phyloP scores from a whole-genome alignment of 2,113 vertebrate species.

The Corvus moneduloides region DNA sequence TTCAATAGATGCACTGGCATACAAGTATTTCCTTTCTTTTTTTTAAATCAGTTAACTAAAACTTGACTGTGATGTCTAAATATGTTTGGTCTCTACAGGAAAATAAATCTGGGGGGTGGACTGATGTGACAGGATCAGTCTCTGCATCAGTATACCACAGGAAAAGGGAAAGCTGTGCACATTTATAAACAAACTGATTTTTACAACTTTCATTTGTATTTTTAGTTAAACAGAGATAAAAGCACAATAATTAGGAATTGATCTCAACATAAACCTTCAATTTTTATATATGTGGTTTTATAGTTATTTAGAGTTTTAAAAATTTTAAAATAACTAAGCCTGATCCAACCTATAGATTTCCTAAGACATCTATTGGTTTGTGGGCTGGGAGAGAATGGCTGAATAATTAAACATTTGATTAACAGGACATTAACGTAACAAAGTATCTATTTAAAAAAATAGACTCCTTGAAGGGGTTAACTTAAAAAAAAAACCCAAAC shows the following conservation, averaged over 20 bases:
- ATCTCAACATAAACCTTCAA: not conserved
- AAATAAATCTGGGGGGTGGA: not conserved
- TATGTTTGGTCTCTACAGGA: not conserved
- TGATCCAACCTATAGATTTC: not conserved
- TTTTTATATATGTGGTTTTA: not conserved
- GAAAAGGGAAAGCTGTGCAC: not conserved
- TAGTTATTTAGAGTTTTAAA: not conserved
- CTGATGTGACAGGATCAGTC: not conserved
- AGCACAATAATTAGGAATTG: not conserved
- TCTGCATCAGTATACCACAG: not conserved
- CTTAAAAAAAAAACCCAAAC: not conserved
- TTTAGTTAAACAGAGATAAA: not conserved
- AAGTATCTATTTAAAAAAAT: not conserved
- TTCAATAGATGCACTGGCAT: not conserved
- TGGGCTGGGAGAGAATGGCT: not conserved
- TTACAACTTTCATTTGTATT: not conserved
- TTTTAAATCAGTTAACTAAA: not conserved
- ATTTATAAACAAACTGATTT: not conserved
- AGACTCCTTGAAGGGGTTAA: not conserved
- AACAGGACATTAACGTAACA: not conserved
- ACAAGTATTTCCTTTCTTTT: not conserved
- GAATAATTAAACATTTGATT: not conserved
- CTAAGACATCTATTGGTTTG: not conserved
- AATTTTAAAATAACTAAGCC: not conserved
- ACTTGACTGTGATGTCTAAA: not conserved